Percentiles rank a stretch among this genome's conserved stretches.
Evolutionary conservation across 35 echinoderm and acorn worm species (phyloP).

Genomic region (Strongylocentrotus purpuratus): DNA sequence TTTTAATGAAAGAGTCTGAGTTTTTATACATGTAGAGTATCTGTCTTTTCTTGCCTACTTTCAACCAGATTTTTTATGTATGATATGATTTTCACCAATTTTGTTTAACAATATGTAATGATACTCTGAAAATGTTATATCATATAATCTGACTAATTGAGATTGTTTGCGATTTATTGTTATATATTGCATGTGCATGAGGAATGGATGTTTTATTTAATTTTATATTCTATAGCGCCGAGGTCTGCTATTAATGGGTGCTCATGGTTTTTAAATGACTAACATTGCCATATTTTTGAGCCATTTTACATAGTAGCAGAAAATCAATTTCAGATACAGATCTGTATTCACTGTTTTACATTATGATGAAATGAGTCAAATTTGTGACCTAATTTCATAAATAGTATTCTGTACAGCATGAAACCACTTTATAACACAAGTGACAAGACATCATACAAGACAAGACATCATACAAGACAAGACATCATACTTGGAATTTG

Average conservation of each 20-base stretch:
- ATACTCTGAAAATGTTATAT: neutral
- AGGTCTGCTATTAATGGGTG: too few relatives aligned
- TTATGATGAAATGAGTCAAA: neutral
- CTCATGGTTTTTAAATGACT: too few relatives aligned
- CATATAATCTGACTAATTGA: neutral
- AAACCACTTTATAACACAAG: neutral
- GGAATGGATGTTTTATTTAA: too few relatives aligned
- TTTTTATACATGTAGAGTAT: too few relatives aligned
- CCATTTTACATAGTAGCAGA: neutral
- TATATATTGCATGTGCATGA: neutral
- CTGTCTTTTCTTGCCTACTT: neutral
- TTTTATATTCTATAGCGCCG: too few relatives aligned
- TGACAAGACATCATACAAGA: too few relatives aligned
- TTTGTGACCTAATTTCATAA: neutral
- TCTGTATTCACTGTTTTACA: neutral
- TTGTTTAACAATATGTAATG: neutral
- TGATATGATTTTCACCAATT: neutral
- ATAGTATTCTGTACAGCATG: neutral
- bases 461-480: too few relatives aligned
- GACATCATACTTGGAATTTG: too few relatives aligned
- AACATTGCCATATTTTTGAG: too few relatives aligned
- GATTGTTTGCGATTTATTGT: neutral
- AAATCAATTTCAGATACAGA: neutral
- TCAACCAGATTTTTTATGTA: too few relatives aligned
- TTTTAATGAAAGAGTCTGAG: too few relatives aligned